These are phyloP conservation scores for Bruchidius siliquastri DNA, from an alignment of 2,888 invertebrate genomes.

Conservation along the genomic window DNA sequence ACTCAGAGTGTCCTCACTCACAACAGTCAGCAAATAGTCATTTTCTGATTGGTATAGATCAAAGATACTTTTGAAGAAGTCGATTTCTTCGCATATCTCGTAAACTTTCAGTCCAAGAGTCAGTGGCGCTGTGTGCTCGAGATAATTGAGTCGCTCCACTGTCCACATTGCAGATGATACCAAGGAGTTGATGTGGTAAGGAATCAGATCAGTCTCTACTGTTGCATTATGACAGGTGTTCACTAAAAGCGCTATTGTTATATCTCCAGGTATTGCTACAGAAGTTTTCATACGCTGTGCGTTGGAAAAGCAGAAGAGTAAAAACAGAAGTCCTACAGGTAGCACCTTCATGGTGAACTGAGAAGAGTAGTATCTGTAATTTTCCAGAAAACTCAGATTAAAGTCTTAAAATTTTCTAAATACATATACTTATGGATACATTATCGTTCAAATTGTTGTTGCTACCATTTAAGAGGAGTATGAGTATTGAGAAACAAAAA, in stretches of 20 bases:
- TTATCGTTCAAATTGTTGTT: too few species aligned
- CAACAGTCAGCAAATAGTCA: conserved; percentile 31
- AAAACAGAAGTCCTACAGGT: background rate
- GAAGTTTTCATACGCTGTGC: background rate
- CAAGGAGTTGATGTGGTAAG: conserved; percentile 28
- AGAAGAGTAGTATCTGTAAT: background rate
- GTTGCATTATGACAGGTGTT: conserved; percentile 29
- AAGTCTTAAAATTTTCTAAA: too few species aligned
- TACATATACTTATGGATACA: too few species aligned
- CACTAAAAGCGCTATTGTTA: conserved; percentile 36
- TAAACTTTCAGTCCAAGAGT: conserved; percentile 34
- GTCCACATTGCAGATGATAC: conserved; percentile 40
- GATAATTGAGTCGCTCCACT: conserved; percentile 35
- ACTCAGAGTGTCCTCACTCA: conserved; percentile 25
- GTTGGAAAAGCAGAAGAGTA: background rate
- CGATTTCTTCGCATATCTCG: conserved; percentile 34
- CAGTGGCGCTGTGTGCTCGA: conserved; percentile 30
- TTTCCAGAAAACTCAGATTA: too few species aligned
- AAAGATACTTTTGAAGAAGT: conserved; percentile 35
- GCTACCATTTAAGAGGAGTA: too few species aligned
- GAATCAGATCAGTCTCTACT: conserved; percentile 11
- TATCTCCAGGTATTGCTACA: conserved; percentile 25
- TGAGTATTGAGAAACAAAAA: too few species aligned
- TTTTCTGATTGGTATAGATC: conserved; percentile 30
- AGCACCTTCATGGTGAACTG: background rate